Percentiles rank a stretch among this genome's conserved stretches.
Evolutionary conservation across 2,797 vertebrate species (phyloP).

Genomic region (Xenops minutus): DNA sequence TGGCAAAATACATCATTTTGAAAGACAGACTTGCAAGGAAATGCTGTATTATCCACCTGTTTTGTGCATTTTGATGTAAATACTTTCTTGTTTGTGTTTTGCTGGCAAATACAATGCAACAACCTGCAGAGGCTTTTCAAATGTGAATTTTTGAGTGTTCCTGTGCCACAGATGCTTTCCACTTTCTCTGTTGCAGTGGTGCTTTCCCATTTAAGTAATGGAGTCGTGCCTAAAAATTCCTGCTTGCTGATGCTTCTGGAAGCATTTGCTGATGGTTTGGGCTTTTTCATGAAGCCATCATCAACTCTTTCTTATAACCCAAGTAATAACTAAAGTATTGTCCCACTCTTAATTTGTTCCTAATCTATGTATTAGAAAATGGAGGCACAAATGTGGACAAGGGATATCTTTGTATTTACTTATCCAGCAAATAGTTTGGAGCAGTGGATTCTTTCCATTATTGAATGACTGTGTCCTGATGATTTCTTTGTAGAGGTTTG

Average conservation of each 20-base stretch:
- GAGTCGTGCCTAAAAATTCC: background rate
- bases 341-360: background rate
- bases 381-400: background rate
- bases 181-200: background rate
- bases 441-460: background rate
- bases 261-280: background rate
- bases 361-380: background rate
- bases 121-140: background rate
- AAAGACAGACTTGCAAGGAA: conserved; percentile 38
- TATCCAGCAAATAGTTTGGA: background rate
- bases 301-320: background rate
- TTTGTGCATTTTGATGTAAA: conserved; percentile 9
- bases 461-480: background rate
- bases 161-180: background rate
- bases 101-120: background rate
- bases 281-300: background rate
- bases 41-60: conserved; percentile 49
- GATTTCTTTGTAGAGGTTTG: background rate
- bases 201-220: background rate
- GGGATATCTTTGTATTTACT: background rate
- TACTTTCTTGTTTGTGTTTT: background rate
- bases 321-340: background rate
- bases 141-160: background rate
- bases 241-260: background rate
- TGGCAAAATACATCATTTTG: conserved; percentile 39